A percentile compares a stretch with the other conserved stretches of the same genome.
Conservation (phyloP, 1,140 invertebrate genomes). For the Kradibia gibbosae region DNA sequence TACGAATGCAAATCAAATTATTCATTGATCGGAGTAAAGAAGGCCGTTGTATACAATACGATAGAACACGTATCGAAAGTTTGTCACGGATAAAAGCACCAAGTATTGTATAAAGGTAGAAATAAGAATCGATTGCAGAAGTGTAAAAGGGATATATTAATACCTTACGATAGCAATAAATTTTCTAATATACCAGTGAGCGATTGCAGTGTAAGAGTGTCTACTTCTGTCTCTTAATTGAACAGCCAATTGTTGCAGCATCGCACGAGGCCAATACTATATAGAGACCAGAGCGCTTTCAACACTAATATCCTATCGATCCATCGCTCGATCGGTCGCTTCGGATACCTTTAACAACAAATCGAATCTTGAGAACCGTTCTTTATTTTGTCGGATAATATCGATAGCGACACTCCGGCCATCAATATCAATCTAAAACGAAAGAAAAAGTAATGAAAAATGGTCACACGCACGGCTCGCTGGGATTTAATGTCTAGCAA, state of each 20-base stretch:
- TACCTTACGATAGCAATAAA: neutral
- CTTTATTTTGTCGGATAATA: neutral
- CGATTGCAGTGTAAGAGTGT: neutral
- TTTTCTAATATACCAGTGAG: neutral
- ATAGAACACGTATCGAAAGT: neutral
- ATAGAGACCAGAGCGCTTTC: constrained; percentile 5
- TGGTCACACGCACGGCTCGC: neutral
- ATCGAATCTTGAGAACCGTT: neutral
- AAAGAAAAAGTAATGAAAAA: no score
- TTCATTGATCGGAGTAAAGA: neutral
- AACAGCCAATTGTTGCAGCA: neutral
- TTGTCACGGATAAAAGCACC: neutral
- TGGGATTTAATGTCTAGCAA: neutral
- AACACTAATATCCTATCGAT: neutral
- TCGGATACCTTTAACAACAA: neutral
- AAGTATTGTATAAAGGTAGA: neutral
- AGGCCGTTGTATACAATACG: neutral
- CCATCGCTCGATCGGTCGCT: neutral
- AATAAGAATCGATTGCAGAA: neutral
- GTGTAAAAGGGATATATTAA: constrained; percentile 16
- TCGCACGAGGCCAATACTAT: constrained; percentile 1
- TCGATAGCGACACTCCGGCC: neutral
- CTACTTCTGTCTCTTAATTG: neutral
- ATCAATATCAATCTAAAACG: neutral
- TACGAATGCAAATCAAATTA: no score